phyloP scores from a whole-genome alignment of 2,888 invertebrate genomes.

The Acholoe squamosa region DNA sequence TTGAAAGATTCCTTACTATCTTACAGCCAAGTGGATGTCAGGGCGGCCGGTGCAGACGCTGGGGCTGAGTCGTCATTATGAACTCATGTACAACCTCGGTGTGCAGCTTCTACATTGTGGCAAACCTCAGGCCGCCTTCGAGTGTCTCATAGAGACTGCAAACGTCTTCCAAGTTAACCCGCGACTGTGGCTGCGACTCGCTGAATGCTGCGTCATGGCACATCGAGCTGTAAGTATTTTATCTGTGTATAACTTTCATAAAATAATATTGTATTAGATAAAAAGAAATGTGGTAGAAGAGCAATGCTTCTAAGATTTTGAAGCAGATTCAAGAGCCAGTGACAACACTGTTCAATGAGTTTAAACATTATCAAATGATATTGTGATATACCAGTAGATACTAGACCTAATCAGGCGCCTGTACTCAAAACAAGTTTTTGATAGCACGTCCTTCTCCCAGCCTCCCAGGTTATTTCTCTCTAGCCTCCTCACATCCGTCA shows the following conservation, averaged over 20 bases:
- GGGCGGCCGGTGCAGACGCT: conserved; percentile 86
- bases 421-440: too few relatives aligned
- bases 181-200: conserved; percentile 94
- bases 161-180: conserved; percentile 94
- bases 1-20: background rate
- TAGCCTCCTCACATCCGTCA: too few relatives aligned
- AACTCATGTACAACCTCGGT: conserved; percentile 91
- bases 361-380: too few relatives aligned
- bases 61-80: conserved; percentile 87
- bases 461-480: too few relatives aligned
- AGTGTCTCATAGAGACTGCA: conserved; percentile 93
- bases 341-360: too few relatives aligned
- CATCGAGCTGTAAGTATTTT: conserved; percentile 77
- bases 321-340: too few relatives aligned
- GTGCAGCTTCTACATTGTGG: conserved; percentile 92
- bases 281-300: too few relatives aligned
- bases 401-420: too few relatives aligned
- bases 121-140: conserved; percentile 93
- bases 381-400: too few relatives aligned
- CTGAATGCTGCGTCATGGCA: conserved; percentile 88
- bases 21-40: conserved; percentile 77
- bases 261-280: too few relatives aligned
- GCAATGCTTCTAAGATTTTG: too few relatives aligned
- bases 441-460: too few relatives aligned
- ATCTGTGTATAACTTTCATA: background rate